Evolutionary conservation across 2,888 invertebrate species (phyloP), one percentile per base, ranked within the genome.

Genomic region (Drosophila hamatofila): DNA sequence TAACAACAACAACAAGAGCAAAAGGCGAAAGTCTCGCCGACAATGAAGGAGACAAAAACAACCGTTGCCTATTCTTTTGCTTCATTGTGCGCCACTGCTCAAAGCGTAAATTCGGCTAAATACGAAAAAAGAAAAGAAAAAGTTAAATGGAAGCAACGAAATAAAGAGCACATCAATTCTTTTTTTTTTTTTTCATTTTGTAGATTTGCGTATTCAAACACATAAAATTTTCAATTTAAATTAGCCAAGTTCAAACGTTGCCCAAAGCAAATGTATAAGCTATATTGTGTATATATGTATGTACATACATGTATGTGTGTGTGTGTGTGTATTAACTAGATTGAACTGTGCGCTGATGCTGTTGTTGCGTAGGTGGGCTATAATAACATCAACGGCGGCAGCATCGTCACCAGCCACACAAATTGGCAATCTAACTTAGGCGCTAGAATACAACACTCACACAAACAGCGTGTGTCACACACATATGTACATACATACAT

Each of bases 181-280:
- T 27, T 18, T n/a, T 27, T 30, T 6, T 2, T 11, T 41, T 63
- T 30, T 30, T 30, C 30, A 11, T 30, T 30, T 61, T 52, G 41
- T 64, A 62, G 42, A 56, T 61, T 51, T 37, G 39, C 56, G 54
- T 66, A 55, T 75, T 78, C 64, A 81, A n/a, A n/a, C 64, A 54
- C 59, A 46, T 58, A 55, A 57, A 63, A 63, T 64, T 30, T 77
- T 78, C 16, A 70, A 65, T 65, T 78, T 65, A 64, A 85, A 74
- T 82, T 75, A 82, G 80, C 70, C 83, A 85, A 84, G 90, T 89
- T 89, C 88, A 89, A 84, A 82, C 69, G 72, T 54, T 60, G 69
- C 55, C 52, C 63, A 46, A 21, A 42, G 60, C 56, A 48, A n/a
- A 65, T 56, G 14, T 39, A 30, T 27, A 33, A 27, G 52, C 21